A percentile compares a stretch with the other conserved stretches of the same genome.
phyloP scores from a whole-genome alignment of 2,797 vertebrate species.

The Rachycentron canadum region DNA sequence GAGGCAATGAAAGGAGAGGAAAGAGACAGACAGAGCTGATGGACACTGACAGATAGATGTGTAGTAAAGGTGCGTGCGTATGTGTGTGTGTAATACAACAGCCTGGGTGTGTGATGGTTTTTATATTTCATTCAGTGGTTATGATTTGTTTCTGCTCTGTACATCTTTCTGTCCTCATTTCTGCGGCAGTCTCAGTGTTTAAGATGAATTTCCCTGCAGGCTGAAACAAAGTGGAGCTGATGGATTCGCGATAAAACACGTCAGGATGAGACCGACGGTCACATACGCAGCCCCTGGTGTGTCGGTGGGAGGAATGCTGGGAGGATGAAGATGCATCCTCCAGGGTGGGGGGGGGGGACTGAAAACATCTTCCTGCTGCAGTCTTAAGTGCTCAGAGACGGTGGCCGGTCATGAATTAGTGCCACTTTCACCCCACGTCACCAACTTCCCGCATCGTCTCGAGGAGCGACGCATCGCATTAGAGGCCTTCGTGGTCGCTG shows the following conservation, averaged over 20 bases:
- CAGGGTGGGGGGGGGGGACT: slow-evolving; percentile 22
- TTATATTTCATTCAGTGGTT: slow-evolving; percentile 38
- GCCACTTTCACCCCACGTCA: slow-evolving; percentile 68
- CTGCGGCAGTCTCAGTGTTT: background rate
- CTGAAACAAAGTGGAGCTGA: slow-evolving; percentile 58
- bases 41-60: too few species aligned
- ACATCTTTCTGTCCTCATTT: slow-evolving; percentile 40
- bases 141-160: slow-evolving; percentile 39
- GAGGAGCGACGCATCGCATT: slow-evolving; percentile 28
- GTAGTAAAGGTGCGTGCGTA: too few species aligned
- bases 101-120: slow-evolving; percentile 8
- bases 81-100: slow-evolving; percentile 1
- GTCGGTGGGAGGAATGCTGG: slow-evolving; percentile 17
- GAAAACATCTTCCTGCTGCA: slow-evolving; percentile 55
- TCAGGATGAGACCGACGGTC: slow-evolving; percentile 55
- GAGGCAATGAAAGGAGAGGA: background rate
- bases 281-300: slow-evolving; percentile 37
- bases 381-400: slow-evolving; percentile 64
- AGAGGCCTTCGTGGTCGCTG: slow-evolving; percentile 35
- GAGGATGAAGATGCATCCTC: slow-evolving; percentile 60
- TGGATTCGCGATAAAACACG: slow-evolving; percentile 64
- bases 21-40: background rate
- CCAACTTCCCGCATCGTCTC: slow-evolving; percentile 46
- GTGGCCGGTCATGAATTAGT: slow-evolving; percentile 76
- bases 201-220: slow-evolving; percentile 62